A percentile compares a stretch with the other conserved stretches of the same genome.
These are phyloP conservation scores for Actias luna DNA, from an alignment of 2,888 invertebrate genomes.

Conservation along the genomic window DNA sequence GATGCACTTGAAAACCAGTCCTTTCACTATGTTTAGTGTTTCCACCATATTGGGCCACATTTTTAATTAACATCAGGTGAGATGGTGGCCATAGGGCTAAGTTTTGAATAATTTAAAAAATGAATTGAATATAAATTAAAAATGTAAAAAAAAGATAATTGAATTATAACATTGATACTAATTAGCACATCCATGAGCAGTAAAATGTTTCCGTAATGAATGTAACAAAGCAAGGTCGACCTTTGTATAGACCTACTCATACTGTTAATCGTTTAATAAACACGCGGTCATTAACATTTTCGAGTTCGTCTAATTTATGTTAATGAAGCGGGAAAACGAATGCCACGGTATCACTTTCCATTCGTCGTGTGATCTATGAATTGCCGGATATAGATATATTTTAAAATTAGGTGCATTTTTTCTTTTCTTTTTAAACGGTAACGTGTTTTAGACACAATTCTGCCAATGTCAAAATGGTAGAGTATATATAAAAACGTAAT, in stretches of 20 bases:
- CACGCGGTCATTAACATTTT: constrained; percentile 23
- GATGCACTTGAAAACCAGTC: no score
- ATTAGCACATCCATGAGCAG: constrained; percentile 12
- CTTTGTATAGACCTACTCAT: constrained; percentile 26
- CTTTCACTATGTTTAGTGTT: no score
- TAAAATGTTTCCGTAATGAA: constrained; percentile 10
- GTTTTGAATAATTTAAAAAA: no score
- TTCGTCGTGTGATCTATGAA: background rate
- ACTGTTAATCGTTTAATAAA: constrained; percentile 29
- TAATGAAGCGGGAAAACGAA: constrained; percentile 6
- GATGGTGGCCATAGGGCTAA: no score
- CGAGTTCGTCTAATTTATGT: constrained; percentile 6
- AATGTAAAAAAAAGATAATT: background rate
- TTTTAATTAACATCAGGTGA: no score
- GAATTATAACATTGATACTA: background rate
- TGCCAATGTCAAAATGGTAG: no score
- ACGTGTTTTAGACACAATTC: no score
- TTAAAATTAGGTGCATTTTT: background rate
- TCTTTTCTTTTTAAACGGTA: no score
- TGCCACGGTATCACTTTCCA: background rate
- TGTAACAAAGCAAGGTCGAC: constrained; percentile 25
- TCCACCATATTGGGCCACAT: no score
- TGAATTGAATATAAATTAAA: background rate
- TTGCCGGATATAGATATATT: background rate
- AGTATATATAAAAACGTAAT: no score